These are phyloP conservation scores for Copsychus sechellarum DNA, from an alignment of 2,113 vertebrate species.

Conservation along the genomic window DNA sequence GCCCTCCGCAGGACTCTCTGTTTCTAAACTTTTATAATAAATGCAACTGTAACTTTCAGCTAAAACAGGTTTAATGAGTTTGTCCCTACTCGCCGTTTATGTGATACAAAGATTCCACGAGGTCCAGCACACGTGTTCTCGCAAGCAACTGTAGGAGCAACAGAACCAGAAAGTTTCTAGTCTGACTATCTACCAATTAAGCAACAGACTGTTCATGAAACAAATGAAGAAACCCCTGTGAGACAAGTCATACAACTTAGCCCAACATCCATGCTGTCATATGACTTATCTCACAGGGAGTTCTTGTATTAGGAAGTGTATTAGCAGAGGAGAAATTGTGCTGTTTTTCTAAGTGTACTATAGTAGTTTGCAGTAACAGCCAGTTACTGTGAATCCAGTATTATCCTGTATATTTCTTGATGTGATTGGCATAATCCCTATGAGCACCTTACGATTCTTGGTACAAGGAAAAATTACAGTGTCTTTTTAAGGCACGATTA, in stretches of 20 bases:
- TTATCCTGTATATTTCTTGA: not conserved
- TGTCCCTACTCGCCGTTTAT: no score
- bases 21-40: no score
- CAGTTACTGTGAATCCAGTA: not conserved
- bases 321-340: not conserved
- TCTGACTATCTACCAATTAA: not conserved
- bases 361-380: not conserved
- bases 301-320: not conserved
- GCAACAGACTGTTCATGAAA: not conserved
- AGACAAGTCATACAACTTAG: not conserved
- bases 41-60: no score
- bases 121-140: no score
- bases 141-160: not conserved
- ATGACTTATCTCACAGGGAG: not conserved
- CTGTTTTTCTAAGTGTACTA: not conserved
- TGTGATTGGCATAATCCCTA: not conserved
- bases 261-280: not conserved
- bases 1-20: no score
- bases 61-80: no score
- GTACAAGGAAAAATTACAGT: not conserved
- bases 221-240: not conserved
- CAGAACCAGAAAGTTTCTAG: not conserved
- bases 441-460: not conserved
- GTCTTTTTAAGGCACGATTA: not conserved
- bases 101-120: no score